These are phyloP conservation scores for Meliscaeva auricollis DNA, from an alignment of 2,888 invertebrate genomes.

Conservation along the genomic window DNA sequence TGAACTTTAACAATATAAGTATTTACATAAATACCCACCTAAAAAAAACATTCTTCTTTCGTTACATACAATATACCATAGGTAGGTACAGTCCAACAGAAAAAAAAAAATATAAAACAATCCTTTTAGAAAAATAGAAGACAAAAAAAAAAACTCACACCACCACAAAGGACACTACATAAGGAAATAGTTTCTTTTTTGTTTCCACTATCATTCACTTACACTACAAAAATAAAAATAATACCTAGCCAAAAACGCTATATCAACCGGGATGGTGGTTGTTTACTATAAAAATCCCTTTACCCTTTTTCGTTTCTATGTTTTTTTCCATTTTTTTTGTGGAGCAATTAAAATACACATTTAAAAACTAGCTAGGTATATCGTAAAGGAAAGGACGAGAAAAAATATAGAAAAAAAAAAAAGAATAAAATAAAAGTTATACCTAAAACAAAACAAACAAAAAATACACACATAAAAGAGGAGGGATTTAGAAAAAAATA, in stretches of 20 bases:
- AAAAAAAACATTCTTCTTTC: too few relatives aligned
- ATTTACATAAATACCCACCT: too few relatives aligned
- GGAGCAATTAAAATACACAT: slow-evolving; percentile 57
- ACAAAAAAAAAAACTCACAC: slow-evolving; percentile 40
- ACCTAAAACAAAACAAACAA: slow-evolving; percentile 12
- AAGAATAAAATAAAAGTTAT: slow-evolving; percentile 1
- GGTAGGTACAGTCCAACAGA: slow-evolving; percentile 10
- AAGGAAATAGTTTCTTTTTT: slow-evolving; percentile 26
- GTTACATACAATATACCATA: not conserved
- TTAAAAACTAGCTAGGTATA: slow-evolving; percentile 30
- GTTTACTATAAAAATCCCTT: slow-evolving; percentile 7
- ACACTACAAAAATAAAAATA: slow-evolving; percentile 36
- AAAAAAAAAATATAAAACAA: not conserved
- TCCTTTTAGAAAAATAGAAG: not conserved
- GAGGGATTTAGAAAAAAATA: slow-evolving; percentile 67
- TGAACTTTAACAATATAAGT: too few relatives aligned
- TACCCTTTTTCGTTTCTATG: not conserved
- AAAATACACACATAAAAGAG: slow-evolving; percentile 37
- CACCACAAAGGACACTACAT: slow-evolving; percentile 43
- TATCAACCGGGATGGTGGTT: slow-evolving; percentile 17
- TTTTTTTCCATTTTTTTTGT: slow-evolving; percentile 11
- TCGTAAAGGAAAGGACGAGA: slow-evolving; percentile 9
- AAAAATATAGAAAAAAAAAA: slow-evolving; percentile 12
- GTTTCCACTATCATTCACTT: slow-evolving; percentile 6
- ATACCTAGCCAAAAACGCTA: not conserved